A percentile compares a stretch with the other conserved stretches of the same genome.
Evolutionary conservation across 2,113 vertebrate genomes (phyloP).

Genomic region (Ailuropoda melanoleuca): DNA sequence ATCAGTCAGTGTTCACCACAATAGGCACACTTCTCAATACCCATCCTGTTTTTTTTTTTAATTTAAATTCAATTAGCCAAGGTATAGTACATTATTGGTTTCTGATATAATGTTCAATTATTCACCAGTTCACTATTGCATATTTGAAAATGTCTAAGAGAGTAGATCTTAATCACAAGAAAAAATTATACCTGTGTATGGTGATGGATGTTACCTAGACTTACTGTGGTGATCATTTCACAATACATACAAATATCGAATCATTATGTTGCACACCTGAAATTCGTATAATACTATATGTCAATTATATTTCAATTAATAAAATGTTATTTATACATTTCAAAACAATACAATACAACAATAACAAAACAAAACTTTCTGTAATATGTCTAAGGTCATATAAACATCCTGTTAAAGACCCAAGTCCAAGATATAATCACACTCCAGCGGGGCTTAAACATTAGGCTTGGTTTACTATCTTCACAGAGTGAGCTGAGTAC

Average conservation of each 20-base stretch:
- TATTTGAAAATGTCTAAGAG: background rate
- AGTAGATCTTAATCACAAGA: background rate
- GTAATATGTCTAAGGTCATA: background rate
- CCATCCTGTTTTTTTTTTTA: too few species aligned
- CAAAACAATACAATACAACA: background rate
- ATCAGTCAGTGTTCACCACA: too few species aligned
- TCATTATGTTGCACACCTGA: background rate
- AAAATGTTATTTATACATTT: background rate
- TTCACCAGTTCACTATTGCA: too few species aligned
- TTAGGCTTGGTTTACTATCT: background rate
- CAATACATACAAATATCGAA: background rate
- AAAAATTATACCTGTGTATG: background rate
- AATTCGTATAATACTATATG: background rate
- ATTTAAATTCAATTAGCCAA: too few species aligned
- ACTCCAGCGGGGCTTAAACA: background rate
- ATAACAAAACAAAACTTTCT: background rate
- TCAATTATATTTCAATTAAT: background rate
- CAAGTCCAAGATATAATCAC: background rate
- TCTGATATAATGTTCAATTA: too few species aligned
- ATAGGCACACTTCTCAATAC: too few species aligned
- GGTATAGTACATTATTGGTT: too few species aligned
- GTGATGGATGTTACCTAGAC: background rate
- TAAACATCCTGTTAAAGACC: background rate
- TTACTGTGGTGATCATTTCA: background rate
- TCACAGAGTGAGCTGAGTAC: background rate